A percentile compares a stretch with the other conserved stretches of the same genome.
Evolutionary conservation across 2,888 invertebrate genomes (phyloP).

Genomic region (Limulus polyphemus): DNA sequence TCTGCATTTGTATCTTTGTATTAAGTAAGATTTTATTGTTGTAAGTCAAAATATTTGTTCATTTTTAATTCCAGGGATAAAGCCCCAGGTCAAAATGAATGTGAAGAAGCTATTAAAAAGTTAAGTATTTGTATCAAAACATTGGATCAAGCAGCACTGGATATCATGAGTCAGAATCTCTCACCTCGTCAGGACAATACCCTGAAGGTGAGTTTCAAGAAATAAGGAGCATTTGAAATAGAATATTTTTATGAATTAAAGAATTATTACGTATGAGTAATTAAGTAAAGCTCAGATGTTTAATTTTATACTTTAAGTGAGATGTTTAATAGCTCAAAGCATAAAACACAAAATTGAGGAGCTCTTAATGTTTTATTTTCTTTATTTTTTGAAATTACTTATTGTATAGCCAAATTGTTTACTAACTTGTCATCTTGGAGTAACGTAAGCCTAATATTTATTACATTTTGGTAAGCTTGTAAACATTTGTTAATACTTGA

Average conservation of each 20-base stretch:
- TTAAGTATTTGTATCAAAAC: conserved; percentile 61
- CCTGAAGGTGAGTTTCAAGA: conserved; percentile 42
- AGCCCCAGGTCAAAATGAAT: conserved; percentile 91
- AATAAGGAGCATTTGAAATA: no score
- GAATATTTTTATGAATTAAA: not conserved
- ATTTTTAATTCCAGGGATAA: conserved; percentile 55
- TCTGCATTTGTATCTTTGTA: not conserved
- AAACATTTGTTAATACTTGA: no score
- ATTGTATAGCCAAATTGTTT: no score
- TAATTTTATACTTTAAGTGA: conserved; percentile 5
- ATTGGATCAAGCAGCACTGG: conserved; percentile 73
- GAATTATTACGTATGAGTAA: not conserved
- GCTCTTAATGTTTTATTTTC: no score
- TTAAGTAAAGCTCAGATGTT: not conserved
- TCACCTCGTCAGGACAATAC: conserved; percentile 55
- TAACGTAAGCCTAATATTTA: no score
- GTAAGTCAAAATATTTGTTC: conserved; percentile 3
- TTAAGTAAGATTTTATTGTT: not conserved
- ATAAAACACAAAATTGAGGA: no score
- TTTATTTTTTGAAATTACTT: no score
- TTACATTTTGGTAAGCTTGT: no score
- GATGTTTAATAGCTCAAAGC: no score
- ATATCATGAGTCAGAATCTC: conserved; percentile 70
- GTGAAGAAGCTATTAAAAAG: conserved; percentile 66
- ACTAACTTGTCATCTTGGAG: no score